Percentiles rank a stretch among this genome's conserved stretches.
phyloP scores from a whole-genome alignment of 2,888 invertebrate genomes.

The Tryphoninae sp. region DNA sequence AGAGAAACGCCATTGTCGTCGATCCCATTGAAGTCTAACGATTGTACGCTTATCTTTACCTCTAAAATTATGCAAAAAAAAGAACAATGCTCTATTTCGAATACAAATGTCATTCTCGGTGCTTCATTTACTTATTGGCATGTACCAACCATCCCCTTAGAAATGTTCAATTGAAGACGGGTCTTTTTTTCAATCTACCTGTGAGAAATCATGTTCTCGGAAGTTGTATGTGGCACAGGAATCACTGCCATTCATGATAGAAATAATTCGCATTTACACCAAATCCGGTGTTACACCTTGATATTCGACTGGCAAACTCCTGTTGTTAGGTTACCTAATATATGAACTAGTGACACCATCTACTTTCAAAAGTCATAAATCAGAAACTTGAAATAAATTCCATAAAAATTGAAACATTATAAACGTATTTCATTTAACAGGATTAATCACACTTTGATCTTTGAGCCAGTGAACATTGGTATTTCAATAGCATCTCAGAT shows the following conservation, averaged over 20 bases:
- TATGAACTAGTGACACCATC: not conserved
- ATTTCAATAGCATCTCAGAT: conserved; percentile 31
- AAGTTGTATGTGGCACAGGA: not conserved
- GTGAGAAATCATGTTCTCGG: not conserved
- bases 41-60: conserved; percentile 51
- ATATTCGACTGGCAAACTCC: too few species aligned
- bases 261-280: not conserved
- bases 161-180: not conserved
- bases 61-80: conserved; percentile 59
- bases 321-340: not conserved
- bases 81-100: conserved; percentile 37
- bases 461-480: conserved; percentile 49
- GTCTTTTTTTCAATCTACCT: not conserved
- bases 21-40: conserved; percentile 74
- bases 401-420: conserved; percentile 8
- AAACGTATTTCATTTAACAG: conserved; percentile 48
- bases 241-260: not conserved
- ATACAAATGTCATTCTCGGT: conserved; percentile 31
- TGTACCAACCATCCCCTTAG: conserved; percentile 2
- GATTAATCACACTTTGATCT: conserved; percentile 46
- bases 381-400: not conserved
- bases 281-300: not conserved
- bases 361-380: not conserved
- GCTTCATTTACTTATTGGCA: conserved; percentile 15
- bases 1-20: conserved; percentile 76